Conservation (phyloP, 2,888 invertebrate genomes). For the Thymelicus lineola region DNA sequence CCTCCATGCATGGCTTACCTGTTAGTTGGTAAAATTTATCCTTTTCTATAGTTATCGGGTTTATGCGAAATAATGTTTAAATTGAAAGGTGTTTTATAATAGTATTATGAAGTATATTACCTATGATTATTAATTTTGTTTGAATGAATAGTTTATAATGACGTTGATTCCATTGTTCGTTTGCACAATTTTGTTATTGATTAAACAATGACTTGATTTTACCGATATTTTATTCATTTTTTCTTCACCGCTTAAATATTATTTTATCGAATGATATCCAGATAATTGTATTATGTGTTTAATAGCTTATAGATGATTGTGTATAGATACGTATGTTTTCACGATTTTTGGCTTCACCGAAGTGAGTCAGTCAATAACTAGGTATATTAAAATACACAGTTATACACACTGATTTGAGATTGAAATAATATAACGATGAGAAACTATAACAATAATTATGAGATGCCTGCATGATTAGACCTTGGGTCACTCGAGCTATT, state of each 20-base stretch:
- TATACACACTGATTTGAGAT: no score
- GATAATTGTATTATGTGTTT: no score
- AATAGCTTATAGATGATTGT: no score
- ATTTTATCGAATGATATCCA: neutral
- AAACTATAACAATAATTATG: no score
- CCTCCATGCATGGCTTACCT: neutral
- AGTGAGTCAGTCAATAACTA: no score
- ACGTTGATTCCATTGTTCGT: slow-evolving; percentile 77
- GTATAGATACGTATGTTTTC: no score
- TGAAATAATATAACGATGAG: no score
- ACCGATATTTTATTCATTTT: slow-evolving; percentile 41
- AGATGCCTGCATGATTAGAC: no score
- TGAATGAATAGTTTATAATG: slow-evolving; percentile 80
- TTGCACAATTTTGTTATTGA: slow-evolving; percentile 75
- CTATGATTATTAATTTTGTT: slow-evolving; percentile 73
- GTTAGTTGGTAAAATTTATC: neutral
- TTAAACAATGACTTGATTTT: slow-evolving; percentile 57
- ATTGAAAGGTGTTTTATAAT: slow-evolving; percentile 55
- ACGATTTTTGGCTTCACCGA: no score
- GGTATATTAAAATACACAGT: no score
- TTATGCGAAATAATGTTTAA: neutral
- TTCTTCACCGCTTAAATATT: neutral
- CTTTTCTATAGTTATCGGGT: neutral
- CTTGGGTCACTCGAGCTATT: neutral
- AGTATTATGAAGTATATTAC: slow-evolving; percentile 53